Evolutionary conservation across 2,888 invertebrate species (phyloP), one percentile per base, ranked within the genome.

Genomic region (Mactromeris polynyma): DNA sequence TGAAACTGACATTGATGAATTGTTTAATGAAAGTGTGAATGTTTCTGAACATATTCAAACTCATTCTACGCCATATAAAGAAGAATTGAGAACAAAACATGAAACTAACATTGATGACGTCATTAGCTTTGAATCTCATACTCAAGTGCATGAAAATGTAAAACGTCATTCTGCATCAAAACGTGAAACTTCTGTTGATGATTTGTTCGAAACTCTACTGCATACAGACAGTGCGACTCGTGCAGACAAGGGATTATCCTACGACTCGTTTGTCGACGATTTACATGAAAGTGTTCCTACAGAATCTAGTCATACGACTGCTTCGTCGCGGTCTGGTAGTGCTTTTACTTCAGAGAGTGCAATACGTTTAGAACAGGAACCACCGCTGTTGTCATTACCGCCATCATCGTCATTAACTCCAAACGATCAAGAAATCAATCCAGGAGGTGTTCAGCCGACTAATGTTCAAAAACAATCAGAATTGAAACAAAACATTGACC

Each of bases 251-350:
- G 78, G 51, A 21, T 40, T 89, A n/a, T 83, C 88, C 21, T 91
- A 91, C 73, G 91, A 89, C 51, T 88, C 91, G 3, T 89, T 91
- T 84, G 89, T 91, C 26, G 89, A 91, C 58, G 82, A 87, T 83
- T 89, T 91, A 46, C 87, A 87, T 46, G 84, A 87, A n/a, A 42
- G 51, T 80, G 78, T 85, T 81, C 85, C 89, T 36, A 42, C 14
- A n/a, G 36, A 90, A 21, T 77, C 85, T 86, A 85, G 87, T 87
- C 87, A 85, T 58, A 58, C 17, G 26, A 54, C 81, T 73, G 46
- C 58, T 64, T 46, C 46, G 31, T n/a, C 33, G 1, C 40, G 33
- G 64, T 46, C 78, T 42, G 81, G 73, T 40, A 80, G 38, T 11
- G 77, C n/a, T 4, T 46, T 84, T 26, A 86, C 84, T 31, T 84